Evolutionary conservation across 2,113 vertebrate genomes (phyloP), one percentile per base, ranked within the genome.

Genomic region (Silurus asotus): DNA sequence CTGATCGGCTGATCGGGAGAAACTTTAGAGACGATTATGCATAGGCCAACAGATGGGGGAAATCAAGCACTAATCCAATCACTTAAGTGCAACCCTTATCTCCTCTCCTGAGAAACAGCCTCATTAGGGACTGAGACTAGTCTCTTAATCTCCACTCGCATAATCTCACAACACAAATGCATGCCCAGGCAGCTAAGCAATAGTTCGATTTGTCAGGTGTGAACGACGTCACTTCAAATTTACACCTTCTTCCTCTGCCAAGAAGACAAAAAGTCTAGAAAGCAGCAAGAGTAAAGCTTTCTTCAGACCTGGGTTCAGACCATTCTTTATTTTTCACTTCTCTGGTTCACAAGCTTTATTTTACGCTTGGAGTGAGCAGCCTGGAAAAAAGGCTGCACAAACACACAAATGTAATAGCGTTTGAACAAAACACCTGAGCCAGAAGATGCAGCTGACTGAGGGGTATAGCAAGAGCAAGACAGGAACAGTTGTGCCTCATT

Each of bases 11-110:
- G 28, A 56, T 45, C 70, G 58, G 64, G 28, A n/a, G 28, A 82
- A 72, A 59, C 77, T 72, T 67, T 76, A 86, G 84, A 89, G 86
- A 84, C 69, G 90, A 89, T 91, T 89, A 86, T 88, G 75, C 62
- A 80, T 8, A 86, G 55, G 79, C 80, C 81, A 70, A 81, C 84
- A 69, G 86, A 85, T 69, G 83, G 81, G 55, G n/a, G 58, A 83
- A 37, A 83, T 75, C 72, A 84, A 89, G 61, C 25, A 48, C 67
- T 88, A 88, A 89, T 88, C 86, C 84, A 78, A 58, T 37, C 77
- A 80, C 56, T 76, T 53, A 64, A 45, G 76, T 70, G 80, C 55
- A 25, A 8, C 51, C 62, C 28, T 67, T n/a, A 8, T 81, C 77
- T 85, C 51, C 61, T 70, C 37, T 62, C 55, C 56, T 78, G 84